A percentile compares a stretch with the other conserved stretches of the same genome.
Conservation (phyloP, 2,113 vertebrate genomes). For the Megaceryle maxima region DNA sequence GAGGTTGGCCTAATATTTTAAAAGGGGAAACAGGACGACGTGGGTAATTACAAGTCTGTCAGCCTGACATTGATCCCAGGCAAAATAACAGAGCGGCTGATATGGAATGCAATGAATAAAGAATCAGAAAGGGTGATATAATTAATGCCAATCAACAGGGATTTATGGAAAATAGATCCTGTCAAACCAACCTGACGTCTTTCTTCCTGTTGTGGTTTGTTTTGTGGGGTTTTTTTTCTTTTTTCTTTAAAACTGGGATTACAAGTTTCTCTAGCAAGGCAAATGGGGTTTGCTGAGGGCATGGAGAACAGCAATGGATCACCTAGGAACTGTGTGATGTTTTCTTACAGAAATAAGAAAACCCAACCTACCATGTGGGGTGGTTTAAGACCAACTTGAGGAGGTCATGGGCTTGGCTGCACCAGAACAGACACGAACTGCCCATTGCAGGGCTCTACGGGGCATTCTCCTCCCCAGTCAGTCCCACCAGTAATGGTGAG, state of each 20-base stretch:
- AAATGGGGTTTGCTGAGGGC: not conserved
- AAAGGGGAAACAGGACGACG: not conserved
- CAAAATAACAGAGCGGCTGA: not conserved
- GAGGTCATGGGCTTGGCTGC: not conserved
- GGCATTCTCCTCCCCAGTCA: not conserved
- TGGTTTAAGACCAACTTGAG: not conserved
- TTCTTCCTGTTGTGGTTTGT: not conserved
- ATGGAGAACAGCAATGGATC: accelerated
- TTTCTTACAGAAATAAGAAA: not conserved
- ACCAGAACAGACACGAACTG: not conserved
- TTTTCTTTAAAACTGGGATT: not conserved
- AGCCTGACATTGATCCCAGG: conserved; percentile 44
- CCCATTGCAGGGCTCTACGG: not conserved
- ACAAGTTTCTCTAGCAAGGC: not conserved
- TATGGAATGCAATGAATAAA: conserved; percentile 2
- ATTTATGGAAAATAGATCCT: conserved; percentile 55
- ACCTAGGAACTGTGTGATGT: accelerated
- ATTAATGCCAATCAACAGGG: conserved; percentile 55
- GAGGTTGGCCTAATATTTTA: not conserved
- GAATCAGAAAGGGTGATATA: conserved; percentile 42
- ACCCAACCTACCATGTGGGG: accelerated
- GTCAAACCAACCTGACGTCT: conserved; percentile 19
- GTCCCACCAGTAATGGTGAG: not conserved
- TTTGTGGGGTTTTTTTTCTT: not conserved
- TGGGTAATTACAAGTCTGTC: conserved; percentile 32